These are phyloP conservation scores for Thunnus maccoyii DNA, from an alignment of 2,113 vertebrate genomes.

Conservation along the genomic window DNA sequence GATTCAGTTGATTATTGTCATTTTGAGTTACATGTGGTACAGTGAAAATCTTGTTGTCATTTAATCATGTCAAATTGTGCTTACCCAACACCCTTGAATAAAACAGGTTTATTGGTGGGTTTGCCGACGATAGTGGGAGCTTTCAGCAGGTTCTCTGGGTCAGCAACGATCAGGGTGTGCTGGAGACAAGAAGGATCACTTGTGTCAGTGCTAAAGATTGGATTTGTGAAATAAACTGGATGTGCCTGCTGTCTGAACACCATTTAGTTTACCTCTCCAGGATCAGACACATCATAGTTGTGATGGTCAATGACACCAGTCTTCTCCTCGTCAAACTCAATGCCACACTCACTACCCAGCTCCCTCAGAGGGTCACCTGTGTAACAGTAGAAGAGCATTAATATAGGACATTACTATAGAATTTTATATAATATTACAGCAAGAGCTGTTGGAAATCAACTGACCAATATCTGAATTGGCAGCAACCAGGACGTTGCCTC, in stretches of 20 bases:
- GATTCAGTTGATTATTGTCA: neutral
- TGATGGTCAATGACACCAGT: slow-evolving; percentile 98
- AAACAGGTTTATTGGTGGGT: slow-evolving; percentile 89
- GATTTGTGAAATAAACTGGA: neutral
- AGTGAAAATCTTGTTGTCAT: neutral
- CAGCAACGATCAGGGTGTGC: slow-evolving; percentile 95
- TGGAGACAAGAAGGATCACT: slow-evolving; percentile 64
- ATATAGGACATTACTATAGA: neutral
- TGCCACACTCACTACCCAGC: slow-evolving; percentile 96
- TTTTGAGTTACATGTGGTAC: neutral
- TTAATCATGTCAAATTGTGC: slow-evolving; percentile 34
- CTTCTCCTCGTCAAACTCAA: slow-evolving; percentile 98
- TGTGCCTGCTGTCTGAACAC: neutral
- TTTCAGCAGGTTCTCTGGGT: slow-evolving; percentile 94
- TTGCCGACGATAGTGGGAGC: slow-evolving; percentile 95
- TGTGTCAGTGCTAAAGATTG: neutral
- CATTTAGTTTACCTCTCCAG: slow-evolving; percentile 89
- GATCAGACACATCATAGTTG: slow-evolving; percentile 94
- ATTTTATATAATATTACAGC: neutral
- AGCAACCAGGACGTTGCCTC: slow-evolving; percentile 94
- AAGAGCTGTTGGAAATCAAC: slow-evolving; percentile 45
- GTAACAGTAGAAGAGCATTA: neutral
- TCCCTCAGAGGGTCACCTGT: slow-evolving; percentile 96
- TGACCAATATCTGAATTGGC: slow-evolving; percentile 96
- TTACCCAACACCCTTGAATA: slow-evolving; percentile 98